Evolutionary conservation across 1,140 invertebrate species (phyloP).

Genomic region (Neuroterus valhalla): DNA sequence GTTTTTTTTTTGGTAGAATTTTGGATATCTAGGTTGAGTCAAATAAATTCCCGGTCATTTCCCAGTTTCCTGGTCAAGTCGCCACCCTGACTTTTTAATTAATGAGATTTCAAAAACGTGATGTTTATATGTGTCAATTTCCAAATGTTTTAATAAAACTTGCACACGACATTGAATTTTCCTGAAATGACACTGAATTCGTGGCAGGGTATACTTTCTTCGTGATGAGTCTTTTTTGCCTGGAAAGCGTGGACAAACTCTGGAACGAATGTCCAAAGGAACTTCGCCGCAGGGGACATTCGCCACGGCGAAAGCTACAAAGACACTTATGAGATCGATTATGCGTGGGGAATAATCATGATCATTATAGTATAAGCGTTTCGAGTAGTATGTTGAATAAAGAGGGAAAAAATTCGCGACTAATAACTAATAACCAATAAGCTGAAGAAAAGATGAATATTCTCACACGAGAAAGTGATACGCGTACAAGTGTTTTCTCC

Average conservation of each 20-base stretch:
- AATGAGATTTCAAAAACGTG: too few species aligned
- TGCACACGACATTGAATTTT: background rate
- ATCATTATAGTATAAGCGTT: conserved; percentile 22
- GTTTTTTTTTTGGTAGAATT: too few species aligned
- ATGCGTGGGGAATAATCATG: conserved; percentile 9
- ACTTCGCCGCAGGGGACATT: conserved; percentile 12
- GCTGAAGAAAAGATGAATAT: conserved; percentile 1
- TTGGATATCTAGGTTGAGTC: too few species aligned
- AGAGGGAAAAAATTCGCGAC: background rate
- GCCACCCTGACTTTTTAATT: too few species aligned
- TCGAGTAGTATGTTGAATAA: conserved; percentile 3
- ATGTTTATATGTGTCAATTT: too few species aligned
- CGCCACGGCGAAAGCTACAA: conserved; percentile 3
- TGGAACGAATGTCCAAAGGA: conserved; percentile 24
- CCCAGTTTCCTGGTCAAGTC: too few species aligned
- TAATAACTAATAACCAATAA: conserved; percentile 20
- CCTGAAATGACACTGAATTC: background rate
- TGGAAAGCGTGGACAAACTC: conserved; percentile 17
- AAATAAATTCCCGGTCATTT: too few species aligned
- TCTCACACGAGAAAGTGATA: conserved; percentile 11
- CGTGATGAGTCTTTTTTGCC: conserved; percentile 5
- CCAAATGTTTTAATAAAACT: too few species aligned
- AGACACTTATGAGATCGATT: conserved; percentile 10
- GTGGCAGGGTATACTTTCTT: background rate
- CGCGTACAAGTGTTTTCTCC: conserved; percentile 20